These are phyloP conservation scores for Himalopsyche tibetana DNA, from an alignment of 2,888 invertebrate species.

Conservation along the genomic window DNA sequence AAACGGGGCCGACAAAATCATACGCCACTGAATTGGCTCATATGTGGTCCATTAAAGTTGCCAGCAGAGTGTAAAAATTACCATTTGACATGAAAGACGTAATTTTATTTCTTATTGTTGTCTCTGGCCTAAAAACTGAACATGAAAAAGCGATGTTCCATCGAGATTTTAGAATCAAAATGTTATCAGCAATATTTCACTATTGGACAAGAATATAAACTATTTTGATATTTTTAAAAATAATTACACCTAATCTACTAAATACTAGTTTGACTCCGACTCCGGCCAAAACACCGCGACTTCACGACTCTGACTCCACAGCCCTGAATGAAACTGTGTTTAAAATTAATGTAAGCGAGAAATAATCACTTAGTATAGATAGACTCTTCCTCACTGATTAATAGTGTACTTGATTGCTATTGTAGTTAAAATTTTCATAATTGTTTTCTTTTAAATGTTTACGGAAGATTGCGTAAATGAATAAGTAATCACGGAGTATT, in stretches of 20 bases:
- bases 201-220: background rate
- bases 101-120: slow-evolving; percentile 9
- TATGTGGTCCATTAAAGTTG: background rate
- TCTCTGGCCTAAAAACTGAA: slow-evolving; percentile 1
- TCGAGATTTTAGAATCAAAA: background rate
- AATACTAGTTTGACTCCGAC: too few species aligned
- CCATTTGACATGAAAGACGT: background rate
- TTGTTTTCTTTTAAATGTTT: slow-evolving; percentile 18
- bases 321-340: too few species aligned
- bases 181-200: background rate
- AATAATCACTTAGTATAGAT: too few species aligned
- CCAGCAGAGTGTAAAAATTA: slow-evolving; percentile 8
- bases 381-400: too few species aligned
- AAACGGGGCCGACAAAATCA: background rate
- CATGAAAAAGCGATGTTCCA: background rate
- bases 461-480: slow-evolving; percentile 56
- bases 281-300: too few species aligned
- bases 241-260: too few species aligned
- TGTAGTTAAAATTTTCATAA: background rate
- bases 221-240: too few species aligned
- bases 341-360: too few species aligned
- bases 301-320: too few species aligned
- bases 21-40: slow-evolving; percentile 6
- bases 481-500: background rate
- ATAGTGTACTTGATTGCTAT: too few species aligned